Conservation (phyloP, 2,888 invertebrate genomes). For the Zelleria hepariella region DNA sequence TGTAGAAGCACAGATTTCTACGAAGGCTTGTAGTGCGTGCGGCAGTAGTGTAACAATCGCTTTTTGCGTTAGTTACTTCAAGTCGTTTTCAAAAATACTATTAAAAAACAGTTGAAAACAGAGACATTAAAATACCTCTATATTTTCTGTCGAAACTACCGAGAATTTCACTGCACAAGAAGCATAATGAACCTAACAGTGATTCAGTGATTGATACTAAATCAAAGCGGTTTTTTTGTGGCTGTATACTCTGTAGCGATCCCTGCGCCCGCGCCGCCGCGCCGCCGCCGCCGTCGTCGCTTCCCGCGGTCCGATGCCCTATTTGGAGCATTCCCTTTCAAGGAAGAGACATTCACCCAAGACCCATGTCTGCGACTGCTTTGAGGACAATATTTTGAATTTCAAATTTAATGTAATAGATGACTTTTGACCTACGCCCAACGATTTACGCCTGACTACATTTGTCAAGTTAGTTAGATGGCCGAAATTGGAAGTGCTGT, state of each 20-base stretch:
- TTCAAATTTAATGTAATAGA: too few species aligned
- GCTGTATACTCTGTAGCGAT: neutral
- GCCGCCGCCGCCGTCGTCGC: neutral
- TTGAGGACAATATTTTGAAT: too few species aligned
- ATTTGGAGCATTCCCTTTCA: conserved; percentile 31
- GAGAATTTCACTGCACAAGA: neutral
- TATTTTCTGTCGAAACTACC: too few species aligned
- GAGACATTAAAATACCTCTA: too few species aligned
- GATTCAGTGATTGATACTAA: neutral
- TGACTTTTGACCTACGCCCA: too few species aligned
- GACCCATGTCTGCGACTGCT: neutral
- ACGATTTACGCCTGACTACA: too few species aligned
- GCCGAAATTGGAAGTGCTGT: too few species aligned
- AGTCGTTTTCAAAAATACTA: too few species aligned
- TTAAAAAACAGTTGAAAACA: too few species aligned
- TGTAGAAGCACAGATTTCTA: neutral
- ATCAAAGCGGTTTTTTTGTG: neutral
- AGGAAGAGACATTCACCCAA: conserved; percentile 17
- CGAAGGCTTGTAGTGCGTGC: neutral
- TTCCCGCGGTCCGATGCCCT: conserved; percentile 26
- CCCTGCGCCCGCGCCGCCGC: conserved; percentile 2
- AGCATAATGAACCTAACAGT: neutral
- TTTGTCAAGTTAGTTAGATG: too few species aligned
- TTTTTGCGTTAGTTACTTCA: too few species aligned
- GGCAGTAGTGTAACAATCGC: too few species aligned